Percentiles rank a stretch among this genome's conserved stretches.
These are phyloP conservation scores for Nyctalus aviator DNA, from an alignment of 2,797 vertebrate species.

Conservation along the genomic window DNA sequence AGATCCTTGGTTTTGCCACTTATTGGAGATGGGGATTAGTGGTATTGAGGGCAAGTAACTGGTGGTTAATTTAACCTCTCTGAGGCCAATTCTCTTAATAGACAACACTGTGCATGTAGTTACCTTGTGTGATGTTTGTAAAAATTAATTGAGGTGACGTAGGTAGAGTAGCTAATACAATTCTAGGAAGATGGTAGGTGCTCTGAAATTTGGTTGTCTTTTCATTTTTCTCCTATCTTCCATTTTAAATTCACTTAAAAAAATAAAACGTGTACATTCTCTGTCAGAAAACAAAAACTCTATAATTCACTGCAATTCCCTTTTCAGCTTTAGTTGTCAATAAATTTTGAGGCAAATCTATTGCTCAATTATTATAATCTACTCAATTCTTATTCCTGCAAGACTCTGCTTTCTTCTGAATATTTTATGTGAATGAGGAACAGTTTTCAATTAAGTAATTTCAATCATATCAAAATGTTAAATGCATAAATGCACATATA, in stretches of 20 bases:
- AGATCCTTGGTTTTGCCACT: not conserved
- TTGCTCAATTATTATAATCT: conserved; percentile 28
- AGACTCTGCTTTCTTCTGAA: not conserved
- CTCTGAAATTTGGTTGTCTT: not conserved
- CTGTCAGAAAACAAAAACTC: not conserved
- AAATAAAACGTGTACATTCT: not conserved
- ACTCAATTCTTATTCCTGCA: not conserved
- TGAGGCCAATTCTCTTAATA: not conserved
- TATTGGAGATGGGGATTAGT: not conserved
- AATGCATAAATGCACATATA: not conserved
- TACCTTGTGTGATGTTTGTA: not conserved
- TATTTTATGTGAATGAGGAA: not conserved
- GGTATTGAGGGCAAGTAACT: not conserved
- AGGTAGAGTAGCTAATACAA: not conserved
- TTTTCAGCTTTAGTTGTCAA: not conserved
- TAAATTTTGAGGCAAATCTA: not conserved
- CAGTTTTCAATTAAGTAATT: not conserved
- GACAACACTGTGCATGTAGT: not conserved
- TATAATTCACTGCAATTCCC: not conserved
- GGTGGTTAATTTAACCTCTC: not conserved
- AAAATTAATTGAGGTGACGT: not conserved
- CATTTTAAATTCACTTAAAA: not conserved
- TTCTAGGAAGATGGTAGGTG: not conserved
- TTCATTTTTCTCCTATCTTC: not conserved
- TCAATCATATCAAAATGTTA: not conserved